Evolutionary conservation across 2,888 invertebrate genomes (phyloP).

Genomic region (Catocala nupta): DNA sequence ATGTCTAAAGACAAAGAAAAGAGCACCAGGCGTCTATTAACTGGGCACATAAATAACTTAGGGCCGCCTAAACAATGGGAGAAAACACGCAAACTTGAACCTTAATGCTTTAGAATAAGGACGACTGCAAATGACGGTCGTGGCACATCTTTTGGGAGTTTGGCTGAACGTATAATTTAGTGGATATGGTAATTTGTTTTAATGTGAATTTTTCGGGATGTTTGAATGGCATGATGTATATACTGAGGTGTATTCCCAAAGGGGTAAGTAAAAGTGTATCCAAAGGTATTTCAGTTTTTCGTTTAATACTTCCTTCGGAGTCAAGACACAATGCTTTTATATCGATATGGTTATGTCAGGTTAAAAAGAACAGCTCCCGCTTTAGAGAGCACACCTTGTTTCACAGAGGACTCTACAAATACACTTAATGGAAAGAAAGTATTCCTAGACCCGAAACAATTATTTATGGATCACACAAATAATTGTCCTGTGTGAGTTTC

Average conservation of each 20-base stretch:
- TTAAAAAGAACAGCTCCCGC: too few relatives aligned
- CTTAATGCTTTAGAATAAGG: conserved; percentile 39
- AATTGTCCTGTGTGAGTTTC: too few relatives aligned
- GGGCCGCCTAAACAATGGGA: conserved; percentile 40
- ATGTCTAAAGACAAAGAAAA: conserved; percentile 46
- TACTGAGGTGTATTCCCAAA: neutral
- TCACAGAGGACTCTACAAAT: too few relatives aligned
- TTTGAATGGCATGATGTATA: neutral
- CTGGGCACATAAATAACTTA: conserved; percentile 59
- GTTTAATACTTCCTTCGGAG: too few relatives aligned
- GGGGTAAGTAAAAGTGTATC: too few relatives aligned
- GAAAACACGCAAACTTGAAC: conserved; percentile 31
- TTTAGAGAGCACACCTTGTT: too few relatives aligned
- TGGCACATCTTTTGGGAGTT: conserved; percentile 42
- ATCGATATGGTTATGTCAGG: too few relatives aligned
- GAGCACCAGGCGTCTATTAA: conserved; percentile 54
- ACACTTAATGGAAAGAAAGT: too few relatives aligned
- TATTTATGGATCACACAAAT: too few relatives aligned
- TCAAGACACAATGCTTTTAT: too few relatives aligned
- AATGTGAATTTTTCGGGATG: neutral
- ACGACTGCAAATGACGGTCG: conserved; percentile 48
- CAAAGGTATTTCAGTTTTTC: too few relatives aligned
- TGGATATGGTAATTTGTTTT: conserved; percentile 38
- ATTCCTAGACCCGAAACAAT: too few relatives aligned
- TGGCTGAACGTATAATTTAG: neutral